Evolutionary conservation across 1,140 invertebrate species (phyloP).

Genomic region (Temnothorax nylanderi): DNA sequence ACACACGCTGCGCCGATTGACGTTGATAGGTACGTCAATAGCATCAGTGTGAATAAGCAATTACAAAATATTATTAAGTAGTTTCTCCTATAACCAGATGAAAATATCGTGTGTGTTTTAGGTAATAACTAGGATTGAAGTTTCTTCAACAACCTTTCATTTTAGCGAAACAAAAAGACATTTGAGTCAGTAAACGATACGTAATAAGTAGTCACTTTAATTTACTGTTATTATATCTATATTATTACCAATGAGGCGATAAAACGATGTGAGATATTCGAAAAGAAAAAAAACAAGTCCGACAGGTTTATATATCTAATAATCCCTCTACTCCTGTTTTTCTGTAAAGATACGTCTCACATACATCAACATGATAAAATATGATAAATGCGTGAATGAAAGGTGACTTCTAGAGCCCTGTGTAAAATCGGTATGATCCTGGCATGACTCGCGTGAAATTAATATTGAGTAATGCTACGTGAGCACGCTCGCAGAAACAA

Average conservation of each 20-base stretch:
- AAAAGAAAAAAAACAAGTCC: background rate
- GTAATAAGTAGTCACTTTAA: constrained; percentile 5
- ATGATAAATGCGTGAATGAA: background rate
- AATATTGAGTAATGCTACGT: background rate
- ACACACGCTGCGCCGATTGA: constrained; percentile 29
- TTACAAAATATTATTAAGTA: background rate
- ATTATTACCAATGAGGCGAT: background rate
- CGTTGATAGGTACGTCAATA: constrained; percentile 9
- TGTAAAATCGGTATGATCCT: background rate
- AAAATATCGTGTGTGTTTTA: background rate
- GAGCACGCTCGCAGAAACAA: background rate
- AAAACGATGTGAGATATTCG: background rate
- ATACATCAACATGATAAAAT: background rate
- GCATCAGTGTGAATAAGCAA: background rate
- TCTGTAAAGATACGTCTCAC: background rate
- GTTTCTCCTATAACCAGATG: background rate
- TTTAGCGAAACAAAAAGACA: background rate
- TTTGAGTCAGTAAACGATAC: background rate
- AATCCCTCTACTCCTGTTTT: background rate
- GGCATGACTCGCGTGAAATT: background rate
- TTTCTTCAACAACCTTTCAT: background rate
- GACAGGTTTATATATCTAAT: background rate
- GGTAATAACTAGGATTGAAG: background rate
- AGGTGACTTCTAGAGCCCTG: background rate
- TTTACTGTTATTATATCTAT: background rate